Base-by-base conservation (phyloP, 2,888 invertebrate genomes). In the Hybos culiciformis region DNA sequence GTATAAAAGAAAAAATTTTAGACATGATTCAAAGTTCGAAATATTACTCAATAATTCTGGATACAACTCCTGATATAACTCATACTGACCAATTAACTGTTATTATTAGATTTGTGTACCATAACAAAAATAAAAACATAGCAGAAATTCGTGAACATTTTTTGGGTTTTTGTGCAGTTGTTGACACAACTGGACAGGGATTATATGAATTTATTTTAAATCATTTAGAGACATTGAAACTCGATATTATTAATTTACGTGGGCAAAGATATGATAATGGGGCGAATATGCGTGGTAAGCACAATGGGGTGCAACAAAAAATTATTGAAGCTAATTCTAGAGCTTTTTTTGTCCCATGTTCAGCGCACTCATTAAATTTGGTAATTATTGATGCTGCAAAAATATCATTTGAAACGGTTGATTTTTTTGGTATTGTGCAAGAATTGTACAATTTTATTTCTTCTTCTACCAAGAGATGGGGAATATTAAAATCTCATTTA, bases 381-480 rank as follows among this genome's bases (percentile, higher is more conserved):
- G 52, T 57, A n/a, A 53, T 56, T 12, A 55, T 54, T 46, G 53
- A 56, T 46, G 51, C 53, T 33, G 53, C 53, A 37, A 52, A 53
- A 36, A 44, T 45, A 39, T 42, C 43, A 9, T 26, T 37, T 26
- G 47, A 50, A 46, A 43, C 50, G 17, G 43, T 48, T 4, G 45
- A 29, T 39, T 54, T 54, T 48, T 55, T 56, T 42, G 24, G 29
- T 32, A 43, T 53, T 17, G 44, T 53, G 7, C 51, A 56, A 49
- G 50, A 48, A 46, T 33, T 56, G 26, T 56, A 49, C 45, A 24
- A 26, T 24, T 56, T 49, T 46, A 56, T 58, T 50, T 52, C 51
- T 20, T 40, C 44, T 20, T 55, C 54, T 31, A 48, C 49, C 19
- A 46, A 53, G 37, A 44, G 47, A 18, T 51, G 51, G 48, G 21